A percentile compares a stretch with the other conserved stretches of the same genome.
phyloP scores from a whole-genome alignment of 2,888 invertebrate species.

The Tenthredo amoena region DNA sequence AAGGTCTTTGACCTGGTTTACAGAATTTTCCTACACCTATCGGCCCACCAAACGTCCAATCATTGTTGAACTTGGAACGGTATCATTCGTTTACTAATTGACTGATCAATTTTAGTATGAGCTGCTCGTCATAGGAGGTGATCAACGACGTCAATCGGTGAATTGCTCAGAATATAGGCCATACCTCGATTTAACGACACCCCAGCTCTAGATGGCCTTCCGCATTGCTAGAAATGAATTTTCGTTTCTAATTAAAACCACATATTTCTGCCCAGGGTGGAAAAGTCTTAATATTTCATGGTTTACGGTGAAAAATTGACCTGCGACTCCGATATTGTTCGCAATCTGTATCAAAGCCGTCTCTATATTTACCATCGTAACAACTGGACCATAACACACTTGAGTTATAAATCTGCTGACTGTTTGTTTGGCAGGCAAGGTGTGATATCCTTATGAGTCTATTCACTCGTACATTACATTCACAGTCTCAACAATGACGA shows the following conservation, averaged over 20 bases:
- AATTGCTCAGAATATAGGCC: neutral
- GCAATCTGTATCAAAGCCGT: conserved; percentile 3
- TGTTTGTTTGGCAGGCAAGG: conserved; percentile 61
- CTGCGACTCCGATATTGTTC: neutral
- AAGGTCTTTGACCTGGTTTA: conserved; percentile 69
- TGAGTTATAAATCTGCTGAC: conserved; percentile 62
- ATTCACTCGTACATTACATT: conserved; percentile 52
- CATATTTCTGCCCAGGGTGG: neutral
- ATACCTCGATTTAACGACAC: neutral
- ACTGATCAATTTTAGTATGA: neutral
- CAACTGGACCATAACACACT: conserved; percentile 61
- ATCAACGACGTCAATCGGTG: neutral
- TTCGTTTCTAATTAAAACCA: neutral
- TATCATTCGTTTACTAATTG: conserved; percentile 21
- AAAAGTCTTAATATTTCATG: neutral
- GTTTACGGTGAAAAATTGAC: neutral
- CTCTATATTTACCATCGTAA: conserved; percentile 54
- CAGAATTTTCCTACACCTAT: conserved; percentile 50
- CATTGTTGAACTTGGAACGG: neutral
- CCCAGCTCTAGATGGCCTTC: neutral
- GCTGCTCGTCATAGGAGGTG: neutral
- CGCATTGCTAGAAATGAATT: neutral
- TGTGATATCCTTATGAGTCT: conserved; percentile 57
- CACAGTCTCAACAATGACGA: conserved; percentile 59
- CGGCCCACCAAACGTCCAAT: neutral